A percentile compares a stretch with the other conserved stretches of the same genome.
These are phyloP conservation scores for Oreocharis arfaki DNA, from an alignment of 2,113 vertebrate species.

Conservation along the genomic window DNA sequence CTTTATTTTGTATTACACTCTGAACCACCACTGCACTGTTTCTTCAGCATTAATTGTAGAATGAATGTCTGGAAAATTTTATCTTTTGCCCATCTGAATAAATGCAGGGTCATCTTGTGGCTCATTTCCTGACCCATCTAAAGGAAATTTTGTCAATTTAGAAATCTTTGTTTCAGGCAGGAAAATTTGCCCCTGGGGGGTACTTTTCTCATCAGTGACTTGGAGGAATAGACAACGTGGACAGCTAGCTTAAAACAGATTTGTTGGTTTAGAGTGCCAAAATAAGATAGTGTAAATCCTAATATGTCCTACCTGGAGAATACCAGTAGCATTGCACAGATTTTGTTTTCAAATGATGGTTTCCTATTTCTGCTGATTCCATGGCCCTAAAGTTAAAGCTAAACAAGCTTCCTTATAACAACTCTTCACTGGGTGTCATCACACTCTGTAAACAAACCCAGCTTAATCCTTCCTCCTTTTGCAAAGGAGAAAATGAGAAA, in stretches of 20 bases:
- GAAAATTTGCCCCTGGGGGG: background rate
- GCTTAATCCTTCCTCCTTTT: background rate
- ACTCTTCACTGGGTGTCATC: background rate
- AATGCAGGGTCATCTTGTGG: background rate
- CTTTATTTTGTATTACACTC: background rate
- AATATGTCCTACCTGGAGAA: background rate
- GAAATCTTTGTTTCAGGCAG: background rate
- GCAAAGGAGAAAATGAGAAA: background rate
- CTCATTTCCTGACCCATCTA: background rate
- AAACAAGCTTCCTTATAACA: background rate
- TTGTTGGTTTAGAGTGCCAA: background rate
- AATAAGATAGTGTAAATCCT: background rate
- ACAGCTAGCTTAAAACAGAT: background rate
- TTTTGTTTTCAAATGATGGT: background rate
- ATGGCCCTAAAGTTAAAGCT: background rate
- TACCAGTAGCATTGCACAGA: background rate
- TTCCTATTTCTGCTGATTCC: constrained; percentile 6
- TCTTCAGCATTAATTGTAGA: background rate
- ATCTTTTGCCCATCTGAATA: background rate
- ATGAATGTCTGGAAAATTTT: background rate
- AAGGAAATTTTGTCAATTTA: background rate
- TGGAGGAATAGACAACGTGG: background rate
- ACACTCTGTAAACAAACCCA: background rate
- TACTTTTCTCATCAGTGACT: background rate
- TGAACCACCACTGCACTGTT: background rate